Conservation (phyloP, 2,113 vertebrate genomes). For the Neotoma lepida region DNA sequence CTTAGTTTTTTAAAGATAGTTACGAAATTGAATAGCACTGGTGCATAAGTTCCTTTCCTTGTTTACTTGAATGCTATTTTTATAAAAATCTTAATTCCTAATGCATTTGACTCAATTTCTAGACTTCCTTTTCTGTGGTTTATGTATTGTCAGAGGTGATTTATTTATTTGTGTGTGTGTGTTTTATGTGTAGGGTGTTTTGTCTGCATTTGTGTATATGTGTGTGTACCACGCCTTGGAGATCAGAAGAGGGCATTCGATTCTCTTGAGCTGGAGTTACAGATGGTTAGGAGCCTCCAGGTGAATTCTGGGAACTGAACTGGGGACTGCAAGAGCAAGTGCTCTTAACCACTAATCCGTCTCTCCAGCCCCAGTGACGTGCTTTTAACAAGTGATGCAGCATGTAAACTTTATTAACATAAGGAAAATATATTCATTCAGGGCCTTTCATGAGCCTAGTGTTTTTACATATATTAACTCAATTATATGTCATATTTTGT, state of each 20-base stretch:
- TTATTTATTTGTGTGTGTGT: background rate
- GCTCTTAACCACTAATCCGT: background rate
- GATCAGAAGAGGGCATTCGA: background rate
- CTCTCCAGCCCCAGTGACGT: background rate
- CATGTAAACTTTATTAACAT: background rate
- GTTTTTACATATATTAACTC: conserved; percentile 32
- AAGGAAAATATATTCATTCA: conserved; percentile 23
- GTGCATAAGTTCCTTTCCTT: conserved; percentile 8
- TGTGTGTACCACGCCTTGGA: background rate
- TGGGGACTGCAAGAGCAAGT: background rate
- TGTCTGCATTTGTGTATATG: background rate
- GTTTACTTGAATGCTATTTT: conserved; percentile 34
- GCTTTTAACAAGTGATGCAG: background rate
- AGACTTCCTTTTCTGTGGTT: background rate
- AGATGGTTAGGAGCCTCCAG: background rate
- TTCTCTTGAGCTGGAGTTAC: background rate
- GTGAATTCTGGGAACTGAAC: background rate
- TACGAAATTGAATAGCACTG: background rate
- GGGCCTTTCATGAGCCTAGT: conserved; percentile 16
- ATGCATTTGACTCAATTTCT: conserved; percentile 12
- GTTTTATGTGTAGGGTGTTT: background rate
- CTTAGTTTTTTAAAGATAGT: background rate
- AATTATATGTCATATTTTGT: background rate
- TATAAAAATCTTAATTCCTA: conserved; percentile 33
- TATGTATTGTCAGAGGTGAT: background rate